Conservation (phyloP, 2,888 invertebrate species). For the Netelia inedita region DNA sequence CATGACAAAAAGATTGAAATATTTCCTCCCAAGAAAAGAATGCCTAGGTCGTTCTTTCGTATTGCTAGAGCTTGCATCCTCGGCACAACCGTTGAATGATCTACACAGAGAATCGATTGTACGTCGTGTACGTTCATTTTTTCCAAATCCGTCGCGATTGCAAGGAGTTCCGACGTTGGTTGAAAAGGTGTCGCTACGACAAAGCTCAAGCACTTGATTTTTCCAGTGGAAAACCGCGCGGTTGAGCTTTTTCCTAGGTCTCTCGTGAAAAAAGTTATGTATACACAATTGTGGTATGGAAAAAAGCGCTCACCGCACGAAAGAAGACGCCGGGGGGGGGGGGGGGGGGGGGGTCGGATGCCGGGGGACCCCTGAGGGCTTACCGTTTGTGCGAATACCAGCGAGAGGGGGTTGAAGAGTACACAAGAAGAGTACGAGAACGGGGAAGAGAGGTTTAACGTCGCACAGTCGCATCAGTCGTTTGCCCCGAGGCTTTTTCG, state of each 20-base stretch:
- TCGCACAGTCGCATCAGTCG: conserved; percentile 40
- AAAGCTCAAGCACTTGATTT: conserved; percentile 38
- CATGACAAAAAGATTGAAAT: too few species aligned
- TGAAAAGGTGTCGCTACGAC: neutral
- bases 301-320: conserved; percentile 20
- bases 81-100: too few species aligned
- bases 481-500: conserved; percentile 41
- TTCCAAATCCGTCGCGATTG: conserved; percentile 3
- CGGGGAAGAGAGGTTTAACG: conserved; percentile 56
- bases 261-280: neutral
- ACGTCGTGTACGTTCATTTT: neutral
- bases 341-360: conserved; percentile 28
- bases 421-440: conserved; percentile 50
- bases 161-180: neutral
- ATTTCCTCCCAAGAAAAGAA: too few species aligned
- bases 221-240: neutral
- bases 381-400: conserved; percentile 54
- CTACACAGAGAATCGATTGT: neutral
- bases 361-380: conserved; percentile 54
- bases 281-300: conserved; percentile 32
- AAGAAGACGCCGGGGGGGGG: conserved; percentile 29
- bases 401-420: conserved; percentile 21
- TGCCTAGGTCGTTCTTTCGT: too few species aligned
- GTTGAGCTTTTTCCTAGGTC: neutral
- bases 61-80: too few species aligned